Evolutionary conservation across 2,113 vertebrate species (phyloP).

Genomic region (Trogon melanurus): DNA sequence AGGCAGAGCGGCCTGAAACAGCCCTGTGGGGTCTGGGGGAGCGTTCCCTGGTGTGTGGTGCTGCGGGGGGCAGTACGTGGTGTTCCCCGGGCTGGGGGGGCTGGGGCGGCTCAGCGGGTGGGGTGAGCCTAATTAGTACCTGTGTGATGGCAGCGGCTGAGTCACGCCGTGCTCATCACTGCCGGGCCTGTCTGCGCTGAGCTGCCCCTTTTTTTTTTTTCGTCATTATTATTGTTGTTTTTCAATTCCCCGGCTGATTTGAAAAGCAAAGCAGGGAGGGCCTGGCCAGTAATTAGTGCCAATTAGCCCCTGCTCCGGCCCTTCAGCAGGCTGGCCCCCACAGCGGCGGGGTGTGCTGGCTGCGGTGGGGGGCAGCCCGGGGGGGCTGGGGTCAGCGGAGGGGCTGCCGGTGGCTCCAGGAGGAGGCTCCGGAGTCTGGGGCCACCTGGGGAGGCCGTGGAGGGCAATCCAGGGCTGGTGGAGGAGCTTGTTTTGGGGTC

Average conservation of each 20-base stretch:
- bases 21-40: rapidly evolving
- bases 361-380: rapidly evolving
- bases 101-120: not conserved
- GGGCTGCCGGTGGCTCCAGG: not conserved
- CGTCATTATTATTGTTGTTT: not conserved
- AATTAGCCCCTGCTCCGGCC: not conserved
- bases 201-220: not conserved
- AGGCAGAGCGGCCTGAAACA: rapidly evolving
- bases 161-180: not conserved
- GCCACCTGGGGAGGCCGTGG: not conserved
- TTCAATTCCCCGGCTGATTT: conserved; percentile 5
- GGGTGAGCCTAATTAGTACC: conserved; percentile 8
- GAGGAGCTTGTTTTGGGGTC: not conserved
- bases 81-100: not conserved
- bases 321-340: rapidly evolving
- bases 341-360: rapidly evolving
- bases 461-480: not conserved
- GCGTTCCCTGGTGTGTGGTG: rapidly evolving
- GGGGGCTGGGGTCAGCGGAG: not conserved
- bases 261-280: conserved; percentile 40
- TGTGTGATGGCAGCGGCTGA: not conserved
- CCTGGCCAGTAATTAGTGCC: not conserved
- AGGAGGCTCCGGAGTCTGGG: not conserved
- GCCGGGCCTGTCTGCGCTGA: not conserved
- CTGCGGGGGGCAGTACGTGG: not conserved